Evolutionary conservation across 2,888 invertebrate species (phyloP).

Genomic region (Tenthredo distinguenda): DNA sequence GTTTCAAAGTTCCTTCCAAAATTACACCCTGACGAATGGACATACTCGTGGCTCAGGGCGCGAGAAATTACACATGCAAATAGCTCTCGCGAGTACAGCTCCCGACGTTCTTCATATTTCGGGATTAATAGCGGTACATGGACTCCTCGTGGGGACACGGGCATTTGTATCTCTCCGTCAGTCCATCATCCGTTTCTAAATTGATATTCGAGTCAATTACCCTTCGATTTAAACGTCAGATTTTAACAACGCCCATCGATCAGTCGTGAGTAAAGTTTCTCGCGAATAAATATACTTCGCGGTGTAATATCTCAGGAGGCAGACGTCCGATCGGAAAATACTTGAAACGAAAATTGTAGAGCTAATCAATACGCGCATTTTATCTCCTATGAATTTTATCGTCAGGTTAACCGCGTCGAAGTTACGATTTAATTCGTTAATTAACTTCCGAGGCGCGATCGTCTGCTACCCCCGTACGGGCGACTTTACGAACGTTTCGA

Average conservation of each 20-base stretch:
- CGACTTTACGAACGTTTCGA: slow-evolving; percentile 22
- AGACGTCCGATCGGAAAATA: not conserved
- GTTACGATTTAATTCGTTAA: not conserved
- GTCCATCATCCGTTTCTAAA: not conserved
- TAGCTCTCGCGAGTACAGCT: slow-evolving; percentile 19
- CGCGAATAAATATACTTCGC: not conserved
- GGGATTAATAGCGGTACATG: slow-evolving; percentile 8
- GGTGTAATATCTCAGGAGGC: not conserved
- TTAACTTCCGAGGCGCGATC: not conserved
- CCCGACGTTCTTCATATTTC: not conserved
- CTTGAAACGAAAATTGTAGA: not conserved
- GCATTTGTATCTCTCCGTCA: not conserved
- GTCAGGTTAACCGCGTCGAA: not conserved
- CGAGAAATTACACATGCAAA: slow-evolving; percentile 18
- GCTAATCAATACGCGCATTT: not conserved
- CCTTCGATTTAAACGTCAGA: not conserved
- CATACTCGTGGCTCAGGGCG: slow-evolving; percentile 1
- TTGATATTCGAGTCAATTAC: not conserved
- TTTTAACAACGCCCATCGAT: not conserved
- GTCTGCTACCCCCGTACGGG: not conserved
- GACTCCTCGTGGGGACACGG: not conserved
- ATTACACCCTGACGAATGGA: slow-evolving; percentile 30
- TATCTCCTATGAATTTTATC: not conserved
- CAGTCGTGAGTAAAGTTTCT: not conserved
- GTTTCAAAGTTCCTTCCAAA: slow-evolving; percentile 34